Evolutionary conservation across 2,113 vertebrate species (phyloP).

Genomic region (Phrynosoma blainvillii): DNA sequence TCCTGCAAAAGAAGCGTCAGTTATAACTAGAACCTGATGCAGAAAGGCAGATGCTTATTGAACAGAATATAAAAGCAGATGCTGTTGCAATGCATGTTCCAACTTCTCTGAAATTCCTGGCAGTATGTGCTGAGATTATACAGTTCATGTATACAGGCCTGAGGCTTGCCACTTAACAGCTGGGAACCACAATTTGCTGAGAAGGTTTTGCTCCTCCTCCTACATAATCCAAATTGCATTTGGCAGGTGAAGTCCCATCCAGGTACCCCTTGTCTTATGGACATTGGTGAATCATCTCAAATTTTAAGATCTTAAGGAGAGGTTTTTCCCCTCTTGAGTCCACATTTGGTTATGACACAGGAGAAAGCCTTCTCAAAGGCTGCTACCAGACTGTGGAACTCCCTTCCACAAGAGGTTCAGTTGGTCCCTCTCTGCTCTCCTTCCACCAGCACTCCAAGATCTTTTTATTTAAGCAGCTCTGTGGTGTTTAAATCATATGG

Average conservation of each 20-base stretch:
- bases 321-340: no score
- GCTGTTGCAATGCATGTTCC: neutral
- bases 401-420: no score
- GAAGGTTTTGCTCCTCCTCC: no score
- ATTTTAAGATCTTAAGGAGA: no score
- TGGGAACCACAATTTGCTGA: neutral
- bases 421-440: no score
- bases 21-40: neutral
- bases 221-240: neutral
- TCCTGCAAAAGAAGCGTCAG: slow-evolving; percentile 72
- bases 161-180: neutral
- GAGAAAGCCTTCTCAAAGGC: no score
- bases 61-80: neutral
- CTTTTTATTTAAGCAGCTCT: no score
- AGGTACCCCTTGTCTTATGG: neutral
- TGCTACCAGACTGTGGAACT: no score
- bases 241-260: neutral
- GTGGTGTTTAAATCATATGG: no score
- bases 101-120: neutral
- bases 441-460: no score
- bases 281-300: neutral
- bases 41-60: neutral
- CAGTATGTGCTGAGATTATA: neutral
- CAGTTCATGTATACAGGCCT: neutral
- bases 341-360: no score